Evolutionary conservation across 2,113 vertebrate species (phyloP), one percentile per base, ranked within the genome.

Genomic region (Xerus inauris): DNA sequence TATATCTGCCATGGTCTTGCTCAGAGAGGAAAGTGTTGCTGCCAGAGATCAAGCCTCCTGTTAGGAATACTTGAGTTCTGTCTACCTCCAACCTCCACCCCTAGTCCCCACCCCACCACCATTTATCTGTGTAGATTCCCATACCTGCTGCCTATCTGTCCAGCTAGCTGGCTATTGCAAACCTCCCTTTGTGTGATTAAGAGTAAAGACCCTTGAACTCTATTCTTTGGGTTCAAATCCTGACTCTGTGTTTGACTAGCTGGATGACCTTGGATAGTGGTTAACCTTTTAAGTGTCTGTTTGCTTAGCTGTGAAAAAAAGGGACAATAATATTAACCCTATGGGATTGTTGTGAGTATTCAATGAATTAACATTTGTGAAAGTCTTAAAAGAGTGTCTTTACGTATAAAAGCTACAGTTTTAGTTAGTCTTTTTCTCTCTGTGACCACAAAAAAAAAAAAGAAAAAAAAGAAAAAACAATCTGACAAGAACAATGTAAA

Each of bases 131-230:
- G 1, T 26, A 38, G 76, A 16, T 40, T 47, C 89, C 1, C 17
- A n/a, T 76, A 47, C 30, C 19, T 87, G 51, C 24, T 24, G 12
- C 38, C 30, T 72, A 3, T 38, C 26, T 85, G 45, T 72, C 32
- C 19, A 62, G 54, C 40, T 40, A 86, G 30, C 11, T 75, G 45
- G 30, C 64, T 51, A 32, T 73, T 62, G 67, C 67, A 40, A 38
- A 76, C 28, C 54, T 92, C 49, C 38, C 40, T 95, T 91, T 79
- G 40, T 89, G 42, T 69, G 54, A 83, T 49, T 87, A 95, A 87
- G 54, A 82, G 35, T 69, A 71, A 47, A 69, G 45, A 83, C 8
- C 6, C 40, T 83, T 12, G 57, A 75, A 47, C 49, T 40, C 24
- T 45, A n/a, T 3, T 76, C 54, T 16, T 28, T 59, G 59, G 14